Evolutionary conservation across 2,888 invertebrate genomes (phyloP), one percentile per base, ranked within the genome.

Genomic region (Zhuqinia jingwanae): DNA sequence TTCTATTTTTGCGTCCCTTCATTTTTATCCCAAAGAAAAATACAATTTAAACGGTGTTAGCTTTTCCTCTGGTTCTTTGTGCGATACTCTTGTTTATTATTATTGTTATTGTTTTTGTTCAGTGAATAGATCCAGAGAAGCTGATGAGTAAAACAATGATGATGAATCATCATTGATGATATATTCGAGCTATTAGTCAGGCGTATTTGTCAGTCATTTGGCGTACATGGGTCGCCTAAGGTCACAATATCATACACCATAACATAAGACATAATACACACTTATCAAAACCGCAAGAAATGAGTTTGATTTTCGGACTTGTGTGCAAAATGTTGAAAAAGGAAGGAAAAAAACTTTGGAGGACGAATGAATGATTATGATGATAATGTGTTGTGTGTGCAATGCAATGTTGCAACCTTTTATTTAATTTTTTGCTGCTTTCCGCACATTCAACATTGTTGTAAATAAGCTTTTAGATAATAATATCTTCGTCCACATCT

Each of bases 101-200:
- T 47, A 22, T 45, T 47, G 25, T 47, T 63, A 30, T 70, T 60
- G 70, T 70, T 45, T 42, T 68, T 45, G 68, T 13, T 68, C 68
- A 68, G 42, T 47, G 25, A 47, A 20, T 5, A 70, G 45, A 65
- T 60, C 8, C 20, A n/a, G 5, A 11, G 10, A 22, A 68, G 11
- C 17, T 68, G 20, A 68, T 65, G 36, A 68, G 15, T 1, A 45
- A 30, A 1, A 56, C 13, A 22, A 8, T 56, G 56, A 22, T 53
- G n/a, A 8, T 60, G 60, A 60, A 11, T 8, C 30, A 36, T 36
- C 58, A n/a, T 25, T 25, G 22, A 25, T 5, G 25, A 36, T 17
- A 22, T 6, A 20, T 42, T 2, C 42, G 13, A 70, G 45, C 45
- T 45, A 45, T 68, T 47, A 70, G 47, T 47, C 13, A 20, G 20